Conservation (phyloP, 2,888 invertebrate genomes). For the Drosophila setosimentum region DNA sequence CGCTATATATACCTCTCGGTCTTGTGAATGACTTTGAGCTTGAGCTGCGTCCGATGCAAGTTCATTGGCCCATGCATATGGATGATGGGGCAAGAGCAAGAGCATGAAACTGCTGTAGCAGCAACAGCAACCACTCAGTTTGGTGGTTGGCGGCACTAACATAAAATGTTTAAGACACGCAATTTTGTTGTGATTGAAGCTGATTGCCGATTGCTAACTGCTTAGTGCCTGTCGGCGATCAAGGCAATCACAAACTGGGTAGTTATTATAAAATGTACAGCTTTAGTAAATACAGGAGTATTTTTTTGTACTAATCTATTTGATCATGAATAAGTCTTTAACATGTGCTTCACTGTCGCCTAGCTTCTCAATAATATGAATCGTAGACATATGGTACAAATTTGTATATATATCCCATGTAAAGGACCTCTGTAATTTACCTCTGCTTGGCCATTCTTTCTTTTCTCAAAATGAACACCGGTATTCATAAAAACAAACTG, state of each 20-base stretch:
- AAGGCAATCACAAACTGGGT: slow-evolving; percentile 5
- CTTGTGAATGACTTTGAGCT: slow-evolving; percentile 54
- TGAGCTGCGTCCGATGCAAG: slow-evolving; percentile 41
- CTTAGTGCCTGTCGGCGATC: slow-evolving; percentile 20
- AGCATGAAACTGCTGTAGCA: slow-evolving; percentile 1
- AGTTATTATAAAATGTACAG: slow-evolving; percentile 7
- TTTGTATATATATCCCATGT: background rate
- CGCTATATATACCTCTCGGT: slow-evolving; percentile 1
- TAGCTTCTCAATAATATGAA: background rate
- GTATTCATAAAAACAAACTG: background rate
- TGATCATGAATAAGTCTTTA: background rate
- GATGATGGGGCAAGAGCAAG: slow-evolving; percentile 8
- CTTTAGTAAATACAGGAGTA: slow-evolving; percentile 1
- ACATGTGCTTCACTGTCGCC: background rate
- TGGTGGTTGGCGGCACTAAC: slow-evolving; percentile 26
- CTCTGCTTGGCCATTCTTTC: no score
- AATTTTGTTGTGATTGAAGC: slow-evolving; percentile 48
- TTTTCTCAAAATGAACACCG: background rate
- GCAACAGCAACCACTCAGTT: slow-evolving; percentile 12
- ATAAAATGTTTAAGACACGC: slow-evolving; percentile 67
- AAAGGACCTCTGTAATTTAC: background rate
- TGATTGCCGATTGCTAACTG: slow-evolving; percentile 16
- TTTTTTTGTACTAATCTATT: background rate
- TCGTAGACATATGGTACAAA: background rate
- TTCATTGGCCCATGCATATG: slow-evolving; percentile 47